phyloP scores from a whole-genome alignment of 2,888 invertebrate genomes.

The Hesperia comma region DNA sequence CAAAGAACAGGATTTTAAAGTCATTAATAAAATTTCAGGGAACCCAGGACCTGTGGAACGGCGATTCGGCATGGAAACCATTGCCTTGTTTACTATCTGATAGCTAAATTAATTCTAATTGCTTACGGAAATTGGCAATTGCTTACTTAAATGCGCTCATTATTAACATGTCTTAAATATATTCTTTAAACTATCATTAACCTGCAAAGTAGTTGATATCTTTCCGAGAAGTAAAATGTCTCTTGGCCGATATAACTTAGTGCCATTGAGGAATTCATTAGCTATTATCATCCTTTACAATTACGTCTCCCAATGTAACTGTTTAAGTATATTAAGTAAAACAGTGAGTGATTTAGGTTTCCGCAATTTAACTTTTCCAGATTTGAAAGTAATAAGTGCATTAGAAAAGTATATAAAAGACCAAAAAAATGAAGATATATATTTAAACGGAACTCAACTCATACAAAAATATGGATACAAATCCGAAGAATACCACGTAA shows the following conservation, averaged over 20 bases:
- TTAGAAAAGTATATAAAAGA: neutral
- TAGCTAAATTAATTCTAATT: too few relatives aligned
- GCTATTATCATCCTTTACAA: neutral
- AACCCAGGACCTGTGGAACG: too few relatives aligned
- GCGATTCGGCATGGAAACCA: too few relatives aligned
- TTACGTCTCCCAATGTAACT: neutral
- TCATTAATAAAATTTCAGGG: too few relatives aligned
- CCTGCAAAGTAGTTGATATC: neutral
- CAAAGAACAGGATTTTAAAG: too few relatives aligned
- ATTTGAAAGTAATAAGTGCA: neutral
- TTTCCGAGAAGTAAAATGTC: neutral
- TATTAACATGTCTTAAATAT: too few relatives aligned
- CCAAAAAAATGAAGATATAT: slow-evolving; percentile 4
- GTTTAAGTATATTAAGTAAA: neutral
- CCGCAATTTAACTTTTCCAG: neutral
- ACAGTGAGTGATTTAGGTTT: too few relatives aligned
- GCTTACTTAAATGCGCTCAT: too few relatives aligned
- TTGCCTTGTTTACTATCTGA: too few relatives aligned
- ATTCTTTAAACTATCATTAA: too few relatives aligned
- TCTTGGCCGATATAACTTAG: neutral
- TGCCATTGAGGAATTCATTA: neutral
- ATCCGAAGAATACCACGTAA: slow-evolving; percentile 15
- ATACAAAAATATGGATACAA: slow-evolving; percentile 25
- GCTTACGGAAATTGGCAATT: too few relatives aligned
- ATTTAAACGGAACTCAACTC: slow-evolving; percentile 23